Percentiles rank a stretch among this genome's conserved stretches.
Conservation (phyloP, 2,113 vertebrate genomes). For the Sterna hirundo region DNA sequence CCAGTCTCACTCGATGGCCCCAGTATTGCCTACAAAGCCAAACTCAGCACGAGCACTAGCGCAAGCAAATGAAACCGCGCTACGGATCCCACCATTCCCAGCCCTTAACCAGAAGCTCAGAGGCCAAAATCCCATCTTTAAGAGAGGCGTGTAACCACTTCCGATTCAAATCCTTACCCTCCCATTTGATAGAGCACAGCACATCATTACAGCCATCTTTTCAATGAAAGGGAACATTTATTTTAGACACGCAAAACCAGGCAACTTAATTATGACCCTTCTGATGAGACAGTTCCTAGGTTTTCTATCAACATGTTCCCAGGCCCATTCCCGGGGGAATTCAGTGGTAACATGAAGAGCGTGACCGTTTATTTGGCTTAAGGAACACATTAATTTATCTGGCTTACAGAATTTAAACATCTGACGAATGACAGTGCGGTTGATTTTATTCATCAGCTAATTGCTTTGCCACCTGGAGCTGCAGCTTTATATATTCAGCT, state of each 20-base stretch:
- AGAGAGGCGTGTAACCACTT: neutral
- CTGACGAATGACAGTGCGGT: constrained; percentile 85
- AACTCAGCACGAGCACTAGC: neutral
- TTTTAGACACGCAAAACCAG: constrained; percentile 62
- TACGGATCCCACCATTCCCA: fast-evolving
- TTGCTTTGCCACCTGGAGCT: constrained; percentile 95
- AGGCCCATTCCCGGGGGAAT: constrained; percentile 72
- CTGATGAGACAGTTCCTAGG: constrained; percentile 66
- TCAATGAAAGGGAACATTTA: constrained; percentile 45
- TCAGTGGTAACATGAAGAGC: constrained; percentile 81
- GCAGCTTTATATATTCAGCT: constrained; percentile 91
- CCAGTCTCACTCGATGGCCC: fast-evolving
- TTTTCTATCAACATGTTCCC: constrained; percentile 56
- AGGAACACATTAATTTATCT: constrained; percentile 88
- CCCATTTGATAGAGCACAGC: constrained; percentile 24
- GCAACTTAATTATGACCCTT: constrained; percentile 72
- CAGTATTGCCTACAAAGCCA: neutral
- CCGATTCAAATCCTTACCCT: neutral
- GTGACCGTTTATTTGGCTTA: constrained; percentile 89
- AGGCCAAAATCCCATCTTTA: neutral
- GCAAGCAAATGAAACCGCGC: neutral
- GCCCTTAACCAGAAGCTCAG: neutral
- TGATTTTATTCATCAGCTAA: constrained; percentile 99
- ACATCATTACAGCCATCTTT: constrained; percentile 8
- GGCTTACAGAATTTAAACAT: constrained; percentile 94